phyloP scores from a whole-genome alignment of 2,888 invertebrate genomes.

The Cenopis cana region DNA sequence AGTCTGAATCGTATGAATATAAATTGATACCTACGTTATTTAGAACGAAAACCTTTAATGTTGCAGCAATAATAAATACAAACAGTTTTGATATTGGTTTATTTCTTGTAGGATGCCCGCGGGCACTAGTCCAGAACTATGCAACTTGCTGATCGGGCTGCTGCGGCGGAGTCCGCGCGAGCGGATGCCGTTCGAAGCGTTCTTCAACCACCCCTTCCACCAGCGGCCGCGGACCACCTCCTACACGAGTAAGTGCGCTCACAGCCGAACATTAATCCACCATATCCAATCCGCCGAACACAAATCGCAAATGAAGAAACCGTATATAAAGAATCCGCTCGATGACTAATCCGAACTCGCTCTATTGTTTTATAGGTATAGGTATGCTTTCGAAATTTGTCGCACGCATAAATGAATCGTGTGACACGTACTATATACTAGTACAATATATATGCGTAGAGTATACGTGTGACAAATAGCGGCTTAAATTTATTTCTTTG shows the following conservation, averaged over 20 bases:
- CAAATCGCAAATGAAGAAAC: conserved; percentile 25
- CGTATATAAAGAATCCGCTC: conserved; percentile 19
- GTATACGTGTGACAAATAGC: conserved; percentile 4
- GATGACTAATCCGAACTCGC: conserved; percentile 30
- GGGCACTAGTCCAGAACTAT: conserved; percentile 95
- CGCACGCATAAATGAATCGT: conserved; percentile 5
- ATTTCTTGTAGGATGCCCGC: conserved; percentile 91
- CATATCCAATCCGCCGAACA: conserved; percentile 1
- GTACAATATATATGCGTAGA: neutral
- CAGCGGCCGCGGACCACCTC: conserved; percentile 86
- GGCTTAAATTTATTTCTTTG: conserved; percentile 15
- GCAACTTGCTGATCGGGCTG: conserved; percentile 93
- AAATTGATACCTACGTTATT: conserved; percentile 18
- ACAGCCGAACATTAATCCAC: neutral
- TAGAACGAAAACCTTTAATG: neutral
- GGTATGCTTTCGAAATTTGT: conserved; percentile 25
- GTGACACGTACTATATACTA: neutral
- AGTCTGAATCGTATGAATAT: conserved; percentile 23
- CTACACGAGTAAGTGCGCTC: conserved; percentile 71
- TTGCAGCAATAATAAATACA: neutral
- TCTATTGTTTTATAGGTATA: conserved; percentile 32
- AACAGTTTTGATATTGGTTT: neutral
- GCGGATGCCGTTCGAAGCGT: conserved; percentile 97
- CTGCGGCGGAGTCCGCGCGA: conserved; percentile 97
- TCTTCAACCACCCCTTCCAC: conserved; percentile 97